Evolutionary conservation across 2,797 vertebrate genomes (phyloP), one percentile per base, ranked within the genome.

Genomic region (Acanthiza pusilla): DNA sequence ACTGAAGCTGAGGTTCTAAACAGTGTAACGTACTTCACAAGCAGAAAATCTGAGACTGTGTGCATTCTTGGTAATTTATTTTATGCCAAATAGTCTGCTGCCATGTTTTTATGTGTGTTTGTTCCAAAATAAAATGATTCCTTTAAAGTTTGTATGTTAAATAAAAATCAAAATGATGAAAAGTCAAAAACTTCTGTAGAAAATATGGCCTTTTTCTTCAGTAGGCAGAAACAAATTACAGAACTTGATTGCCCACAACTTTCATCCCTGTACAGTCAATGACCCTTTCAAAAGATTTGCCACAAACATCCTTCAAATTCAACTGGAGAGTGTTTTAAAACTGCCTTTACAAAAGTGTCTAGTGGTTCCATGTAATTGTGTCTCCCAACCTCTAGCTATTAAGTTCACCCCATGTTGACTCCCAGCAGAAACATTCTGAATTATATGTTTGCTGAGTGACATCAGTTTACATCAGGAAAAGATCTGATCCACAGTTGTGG

Each of bases 241-340:
- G 40, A 88, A 86, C 47, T 73, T 66, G 73, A 96, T n/a, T 88
- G 88, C 40, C 79, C 47, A 81, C 85, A 91, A 68, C 73, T 88
- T 89, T 90, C 74, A 86, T 75, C 51, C 85, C 90, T 77, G 75
- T 85, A 88, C 57, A 91, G 45, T 54, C 91, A 94, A 65, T 80
- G 93, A 93, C 91, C 89, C 82, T 88, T 94, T 91, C 78, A 74
- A 85, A 92, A 79, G 45, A 30, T 61, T 63, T 89, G 87, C 78
- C 78, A 63, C 77, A 85, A 93, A 91, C 79, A 88, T 93, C 76
- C 82, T 83, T 89, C 30, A 14, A 77, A 89, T 77, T 89, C 85
- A 78, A 9, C 9, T 25, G 40, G 32, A 83, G 36, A 74, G 36
- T 42, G 27, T 66, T 94, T 87, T 71, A 87, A 85, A 96, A 87